Base-by-base conservation (phyloP, 2,113 vertebrate genomes). In the Platysteira castanea region DNA sequence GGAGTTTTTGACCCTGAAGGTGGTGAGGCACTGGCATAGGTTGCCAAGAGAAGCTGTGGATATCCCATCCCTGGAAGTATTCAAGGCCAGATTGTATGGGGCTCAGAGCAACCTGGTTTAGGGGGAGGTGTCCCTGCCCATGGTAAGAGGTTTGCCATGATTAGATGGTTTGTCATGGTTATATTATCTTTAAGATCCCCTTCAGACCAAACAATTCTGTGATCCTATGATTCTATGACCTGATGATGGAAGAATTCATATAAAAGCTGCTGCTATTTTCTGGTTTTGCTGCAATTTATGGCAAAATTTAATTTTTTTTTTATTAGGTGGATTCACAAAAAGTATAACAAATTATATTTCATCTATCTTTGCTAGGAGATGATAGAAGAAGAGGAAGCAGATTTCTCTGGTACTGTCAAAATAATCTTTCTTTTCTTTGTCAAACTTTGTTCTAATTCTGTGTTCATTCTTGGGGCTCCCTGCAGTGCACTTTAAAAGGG, bases 331-430 rank as follows among this genome's bases (percentile, higher is more conserved):
- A 16, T 87, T 93, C 21, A 28, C 23, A 49, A 26, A 50, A 47
- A 76, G 21, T 91, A 69, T 67, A 44, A 54, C 37, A 79, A 31
- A 31, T 95, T 76, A 90, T 47, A 95, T 93, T 94, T 96, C 59
- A 87, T 92, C 88, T 90, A 47, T 87, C 65, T 74, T n/a, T n/a
- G n/a, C n/a, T n/a, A n/a, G n/a, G n/a, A n/a, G n/a, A n/a, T n/a
- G n/a, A n/a, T n/a, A n/a, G n/a, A n/a, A n/a, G n/a, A n/a, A n/a
- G n/a, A n/a, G n/a, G 89, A 94, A 81, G 69, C 59, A 64, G 15
- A 75, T 92, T 93, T 87, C 83, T 73, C 50, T 88, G 30, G 5
- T 86, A 47, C 47, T 89, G 44, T 92, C 74, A 96, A 95, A 92
- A 90, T 89, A 79, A 31, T 61, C 13, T 71, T 82, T 80, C 31